Base-by-base conservation (phyloP, 2,113 vertebrate species). In the Notothenia rossii region DNA sequence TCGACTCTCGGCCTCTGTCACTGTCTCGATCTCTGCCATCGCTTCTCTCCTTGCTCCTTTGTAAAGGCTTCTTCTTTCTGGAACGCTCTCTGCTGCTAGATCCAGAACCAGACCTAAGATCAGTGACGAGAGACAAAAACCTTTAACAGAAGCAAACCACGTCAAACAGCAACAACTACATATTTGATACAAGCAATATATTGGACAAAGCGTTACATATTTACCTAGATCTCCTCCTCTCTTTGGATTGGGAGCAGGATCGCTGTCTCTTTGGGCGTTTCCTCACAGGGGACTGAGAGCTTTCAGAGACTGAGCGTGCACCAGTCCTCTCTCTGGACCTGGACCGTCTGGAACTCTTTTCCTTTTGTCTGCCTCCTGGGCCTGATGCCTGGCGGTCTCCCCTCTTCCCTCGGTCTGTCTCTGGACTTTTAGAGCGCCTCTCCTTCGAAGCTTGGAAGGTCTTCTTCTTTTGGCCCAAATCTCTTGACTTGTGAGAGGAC, bases 31-130 rank as follows among this genome's bases (percentile, higher is more conserved):
- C 94, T 85, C 86, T 92, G 61, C 76, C 91, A 20, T 95, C 93
- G 11, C 81, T 86, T 12, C 83, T 91, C 63, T 97, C 96, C 0
- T 67, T 93, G 86, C 92, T 92, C 74, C 87, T 73, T 88, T 82
- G 77, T 64, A 88, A 89, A 45, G 92, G 90, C 36, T 86, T 95
- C 56, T 93, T 91, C 50, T 63, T 94, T 46, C 88, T 94, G 59
- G 87, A 92, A 36, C 81, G 94, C 50, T 98, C 98, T 3, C 81
- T 75, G 79, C 96, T 97, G 82, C 94, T 95, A 0, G 95, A 96
- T 1, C 87, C 91, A 3, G 96, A 97, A 60, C 45, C 51, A 45
- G 89, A 93, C 79, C 91, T 92, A 55, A 72, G 79, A 36, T n/a
- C 6, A 25, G 17, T 11, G 64, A 86, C 51, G 10, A 82, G 2